Percentiles rank a stretch among this genome's conserved stretches.
These are phyloP conservation scores for Zophobas atratus DNA, from an alignment of 1,140 invertebrate species.

Conservation along the genomic window DNA sequence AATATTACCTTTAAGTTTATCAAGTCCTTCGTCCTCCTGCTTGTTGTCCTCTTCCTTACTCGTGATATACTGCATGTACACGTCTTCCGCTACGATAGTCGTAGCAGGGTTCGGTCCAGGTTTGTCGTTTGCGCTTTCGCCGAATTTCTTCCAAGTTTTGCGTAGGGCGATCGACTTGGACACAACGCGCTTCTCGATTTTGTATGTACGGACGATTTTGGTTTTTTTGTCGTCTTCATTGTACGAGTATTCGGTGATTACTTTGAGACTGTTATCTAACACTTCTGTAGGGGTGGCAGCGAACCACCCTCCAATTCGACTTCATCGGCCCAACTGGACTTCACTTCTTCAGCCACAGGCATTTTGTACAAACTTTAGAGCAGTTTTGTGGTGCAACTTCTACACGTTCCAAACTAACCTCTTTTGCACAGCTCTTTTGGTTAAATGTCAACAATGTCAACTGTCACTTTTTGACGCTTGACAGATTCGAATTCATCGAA, in stretches of 20 bases:
- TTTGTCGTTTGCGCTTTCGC: conserved; percentile 89
- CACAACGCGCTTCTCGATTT: conserved; percentile 92
- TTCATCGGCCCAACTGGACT: conserved; percentile 94
- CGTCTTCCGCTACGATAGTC: conserved; percentile 96
- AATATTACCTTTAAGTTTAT: conserved; percentile 77
- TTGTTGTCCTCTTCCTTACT: conserved; percentile 90
- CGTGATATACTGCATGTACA: conserved; percentile 94
- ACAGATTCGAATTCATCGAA: not conserved
- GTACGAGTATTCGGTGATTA: conserved; percentile 93
- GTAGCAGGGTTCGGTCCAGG: conserved; percentile 97
- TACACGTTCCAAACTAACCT: conserved; percentile 15
- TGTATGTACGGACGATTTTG: conserved; percentile 90
- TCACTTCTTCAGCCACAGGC: conserved; percentile 82
- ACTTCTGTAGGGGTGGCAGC: conserved; percentile 87
- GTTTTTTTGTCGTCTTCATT: conserved; percentile 93
- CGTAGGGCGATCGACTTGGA: conserved; percentile 93
- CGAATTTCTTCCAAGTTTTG: conserved; percentile 97
- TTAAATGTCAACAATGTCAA: too few species aligned
- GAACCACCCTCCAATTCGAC: conserved; percentile 88
- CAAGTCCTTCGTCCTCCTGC: conserved; percentile 85
- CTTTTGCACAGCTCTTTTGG: not conserved
- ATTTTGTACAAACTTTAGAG: conserved; percentile 66
- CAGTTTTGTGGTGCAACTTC: conserved; percentile 14
- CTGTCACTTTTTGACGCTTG: conserved; percentile 8
- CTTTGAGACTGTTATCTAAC: conserved; percentile 88